Percentiles rank a stretch among this genome's conserved stretches.
These are phyloP conservation scores for Hylyphantes graminicola DNA, from an alignment of 1,140 invertebrate genomes.

Conservation along the genomic window DNA sequence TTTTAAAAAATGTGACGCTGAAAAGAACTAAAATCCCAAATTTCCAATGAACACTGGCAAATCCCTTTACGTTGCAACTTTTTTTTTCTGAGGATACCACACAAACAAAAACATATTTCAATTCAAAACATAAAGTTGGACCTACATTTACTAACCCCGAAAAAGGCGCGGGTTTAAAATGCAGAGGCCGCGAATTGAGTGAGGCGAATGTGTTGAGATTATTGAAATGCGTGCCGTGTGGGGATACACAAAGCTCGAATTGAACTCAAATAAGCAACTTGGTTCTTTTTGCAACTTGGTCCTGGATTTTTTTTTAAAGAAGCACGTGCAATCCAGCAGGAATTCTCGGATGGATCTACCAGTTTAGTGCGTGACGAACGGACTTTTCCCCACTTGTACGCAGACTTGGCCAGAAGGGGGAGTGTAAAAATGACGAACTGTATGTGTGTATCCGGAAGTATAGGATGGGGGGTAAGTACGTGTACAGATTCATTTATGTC, in stretches of 20 bases:
- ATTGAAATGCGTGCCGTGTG: slow-evolving; percentile 57
- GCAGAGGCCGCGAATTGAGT: slow-evolving; percentile 49
- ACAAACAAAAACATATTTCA: too few species aligned
- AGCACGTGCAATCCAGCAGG: slow-evolving; percentile 50
- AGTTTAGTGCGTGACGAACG: slow-evolving; percentile 56
- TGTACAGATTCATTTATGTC: too few species aligned
- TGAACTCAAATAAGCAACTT: slow-evolving; percentile 53
- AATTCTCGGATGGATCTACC: slow-evolving; percentile 56
- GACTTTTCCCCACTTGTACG: slow-evolving; percentile 54
- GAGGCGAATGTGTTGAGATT: slow-evolving; percentile 58
- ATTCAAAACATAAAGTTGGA: not conserved
- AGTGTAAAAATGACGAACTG: slow-evolving; percentile 41
- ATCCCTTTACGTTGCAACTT: too few species aligned
- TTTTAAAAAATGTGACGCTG: too few species aligned
- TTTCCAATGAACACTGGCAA: too few species aligned
- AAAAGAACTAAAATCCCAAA: too few species aligned
- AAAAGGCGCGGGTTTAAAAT: slow-evolving; percentile 50
- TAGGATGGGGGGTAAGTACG: too few species aligned
- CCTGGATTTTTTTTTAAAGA: slow-evolving; percentile 23
- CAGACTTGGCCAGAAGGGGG: slow-evolving; percentile 40
- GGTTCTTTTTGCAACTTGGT: slow-evolving; percentile 28
- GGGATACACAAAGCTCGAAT: slow-evolving; percentile 47
- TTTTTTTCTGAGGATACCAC: too few species aligned
- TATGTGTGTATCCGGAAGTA: too few species aligned
- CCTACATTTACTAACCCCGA: not conserved